These are phyloP conservation scores for Brachionus angularis DNA, from an alignment of 1,140 invertebrate species.

Conservation along the genomic window DNA sequence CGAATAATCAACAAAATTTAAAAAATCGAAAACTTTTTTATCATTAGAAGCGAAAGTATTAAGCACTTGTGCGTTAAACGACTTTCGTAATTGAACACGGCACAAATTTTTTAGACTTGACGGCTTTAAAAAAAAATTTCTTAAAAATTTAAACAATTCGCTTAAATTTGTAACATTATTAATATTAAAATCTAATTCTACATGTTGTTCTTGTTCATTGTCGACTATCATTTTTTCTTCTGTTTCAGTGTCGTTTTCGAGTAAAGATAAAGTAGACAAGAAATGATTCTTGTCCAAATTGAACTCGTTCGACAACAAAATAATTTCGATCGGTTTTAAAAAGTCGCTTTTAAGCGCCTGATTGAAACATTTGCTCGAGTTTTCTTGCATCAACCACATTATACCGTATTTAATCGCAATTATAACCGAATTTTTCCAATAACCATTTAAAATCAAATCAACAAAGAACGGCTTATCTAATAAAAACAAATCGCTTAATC, in stretches of 20 bases:
- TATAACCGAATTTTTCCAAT: slow-evolving; percentile 21
- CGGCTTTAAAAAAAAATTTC: slow-evolving; percentile 3
- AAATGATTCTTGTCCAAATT: background rate
- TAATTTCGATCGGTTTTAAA: background rate
- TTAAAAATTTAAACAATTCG: slow-evolving; percentile 2
- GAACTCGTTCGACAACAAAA: slow-evolving; percentile 13
- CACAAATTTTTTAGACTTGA: slow-evolving; percentile 26
- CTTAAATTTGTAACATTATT: too few relatives aligned
- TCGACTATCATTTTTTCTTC: background rate
- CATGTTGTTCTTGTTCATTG: too few relatives aligned
- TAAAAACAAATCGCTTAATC: background rate
- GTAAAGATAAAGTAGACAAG: background rate
- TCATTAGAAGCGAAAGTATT: too few relatives aligned
- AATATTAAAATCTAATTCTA: too few relatives aligned
- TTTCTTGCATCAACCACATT: background rate
- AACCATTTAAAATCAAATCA: slow-evolving; percentile 10
- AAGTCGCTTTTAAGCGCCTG: slow-evolving; percentile 9
- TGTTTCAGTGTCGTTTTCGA: background rate
- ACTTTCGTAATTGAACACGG: background rate
- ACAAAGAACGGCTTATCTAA: background rate
- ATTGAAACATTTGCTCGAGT: background rate
- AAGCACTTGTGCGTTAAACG: too few relatives aligned
- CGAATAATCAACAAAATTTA: too few relatives aligned
- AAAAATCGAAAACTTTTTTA: too few relatives aligned
- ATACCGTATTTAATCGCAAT: slow-evolving; percentile 28